Percentiles rank a stretch among this genome's conserved stretches.
Conservation (phyloP, 2,888 invertebrate genomes). For the Diogma glabrata region DNA sequence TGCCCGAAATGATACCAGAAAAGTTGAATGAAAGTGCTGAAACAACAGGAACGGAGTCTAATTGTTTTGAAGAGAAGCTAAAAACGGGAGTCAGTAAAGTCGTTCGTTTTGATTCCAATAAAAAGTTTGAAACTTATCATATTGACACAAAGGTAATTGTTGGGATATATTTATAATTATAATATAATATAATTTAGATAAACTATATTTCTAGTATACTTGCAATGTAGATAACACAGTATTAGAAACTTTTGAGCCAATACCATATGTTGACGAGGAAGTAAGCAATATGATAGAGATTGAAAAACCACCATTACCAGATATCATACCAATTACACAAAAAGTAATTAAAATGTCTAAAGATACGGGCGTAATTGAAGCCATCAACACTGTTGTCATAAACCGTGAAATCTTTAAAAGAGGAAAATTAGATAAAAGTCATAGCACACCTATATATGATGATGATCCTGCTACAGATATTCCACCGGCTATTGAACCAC, state of each 20-base stretch:
- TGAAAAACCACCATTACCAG: not conserved
- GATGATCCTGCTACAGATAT: conserved; percentile 37
- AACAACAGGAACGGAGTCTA: conserved; percentile 8
- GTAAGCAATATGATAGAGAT: conserved; percentile 11
- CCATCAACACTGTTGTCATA: conserved; percentile 25
- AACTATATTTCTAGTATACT: conserved; percentile 15
- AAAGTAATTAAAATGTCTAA: not conserved
- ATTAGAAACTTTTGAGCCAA: conserved; percentile 35
- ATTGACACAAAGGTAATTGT: conserved; percentile 33
- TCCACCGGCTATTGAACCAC: conserved; percentile 35
- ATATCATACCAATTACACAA: not conserved
- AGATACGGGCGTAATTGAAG: conserved; percentile 21
- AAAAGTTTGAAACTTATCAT: conserved; percentile 33
- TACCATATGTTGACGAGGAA: conserved; percentile 35
- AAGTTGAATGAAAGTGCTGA: conserved; percentile 12
- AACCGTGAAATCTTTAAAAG: conserved; percentile 21
- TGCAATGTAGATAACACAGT: conserved; percentile 36
- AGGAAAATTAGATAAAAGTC: conserved; percentile 63
- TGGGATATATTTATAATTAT: not conserved
- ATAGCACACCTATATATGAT: conserved; percentile 75
- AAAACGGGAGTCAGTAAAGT: conserved; percentile 36
- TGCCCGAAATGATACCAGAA: conserved; percentile 16
- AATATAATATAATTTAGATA: not conserved
- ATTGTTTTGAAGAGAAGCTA: conserved; percentile 24
- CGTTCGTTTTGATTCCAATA: conserved; percentile 35